phyloP scores from a whole-genome alignment of 2,113 vertebrate species.

The Phocoena phocoena region DNA sequence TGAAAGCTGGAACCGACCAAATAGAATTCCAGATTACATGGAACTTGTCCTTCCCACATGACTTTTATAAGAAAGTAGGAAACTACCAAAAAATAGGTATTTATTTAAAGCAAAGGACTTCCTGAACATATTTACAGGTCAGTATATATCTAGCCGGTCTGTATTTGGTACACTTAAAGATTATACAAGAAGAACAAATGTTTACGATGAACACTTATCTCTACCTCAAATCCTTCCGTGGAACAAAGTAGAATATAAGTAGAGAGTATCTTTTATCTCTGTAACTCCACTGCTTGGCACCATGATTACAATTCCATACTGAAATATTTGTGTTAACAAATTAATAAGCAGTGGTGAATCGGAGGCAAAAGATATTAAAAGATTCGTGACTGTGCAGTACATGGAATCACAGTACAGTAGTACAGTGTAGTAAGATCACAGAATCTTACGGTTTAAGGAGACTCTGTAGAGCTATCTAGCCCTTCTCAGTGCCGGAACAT shows the following conservation, averaged over 20 bases:
- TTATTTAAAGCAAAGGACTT: constrained; percentile 34
- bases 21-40: constrained; percentile 13
- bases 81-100: background rate
- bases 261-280: background rate
- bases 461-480: background rate
- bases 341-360: background rate
- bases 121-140: background rate
- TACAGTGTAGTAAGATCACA: background rate
- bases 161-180: background rate
- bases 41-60: background rate
- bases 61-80: constrained; percentile 31
- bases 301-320: background rate
- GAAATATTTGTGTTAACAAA: constrained; percentile 26
- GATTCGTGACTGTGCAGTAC: background rate
- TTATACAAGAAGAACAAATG: background rate
- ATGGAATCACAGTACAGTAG: background rate
- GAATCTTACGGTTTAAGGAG: background rate
- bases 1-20: constrained; percentile 10
- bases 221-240: background rate
- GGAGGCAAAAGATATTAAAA: background rate
- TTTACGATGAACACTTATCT: background rate
- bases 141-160: background rate
- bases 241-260: background rate
- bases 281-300: background rate
- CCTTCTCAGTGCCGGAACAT: background rate